Percentiles rank a stretch among this genome's conserved stretches.
phyloP scores from a whole-genome alignment of 1,140 invertebrate species.

The Mercenaria mercenaria region DNA sequence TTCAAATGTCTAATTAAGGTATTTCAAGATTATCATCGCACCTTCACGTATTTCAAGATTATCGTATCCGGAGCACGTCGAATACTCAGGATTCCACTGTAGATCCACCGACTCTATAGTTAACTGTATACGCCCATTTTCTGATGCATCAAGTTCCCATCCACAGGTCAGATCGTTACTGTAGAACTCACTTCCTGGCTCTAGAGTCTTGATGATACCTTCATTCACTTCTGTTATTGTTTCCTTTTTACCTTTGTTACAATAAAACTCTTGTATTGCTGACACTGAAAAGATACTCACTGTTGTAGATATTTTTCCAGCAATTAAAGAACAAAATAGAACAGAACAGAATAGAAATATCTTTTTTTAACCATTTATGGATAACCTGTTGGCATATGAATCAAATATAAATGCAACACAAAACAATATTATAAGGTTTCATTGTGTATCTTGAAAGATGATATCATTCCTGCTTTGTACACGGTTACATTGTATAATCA shows the following conservation, averaged over 20 bases:
- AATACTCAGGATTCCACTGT: constrained; percentile 56
- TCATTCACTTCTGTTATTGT: constrained; percentile 50
- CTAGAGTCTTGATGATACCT: constrained; percentile 67
- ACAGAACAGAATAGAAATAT: too few relatives aligned
- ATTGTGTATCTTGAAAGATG: too few relatives aligned
- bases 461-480: too few relatives aligned
- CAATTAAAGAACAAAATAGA: neutral
- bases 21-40: too few relatives aligned
- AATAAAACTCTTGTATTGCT: constrained; percentile 44
- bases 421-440: too few relatives aligned
- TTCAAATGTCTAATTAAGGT: too few relatives aligned
- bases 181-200: constrained; percentile 47
- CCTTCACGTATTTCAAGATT: constrained; percentile 68
- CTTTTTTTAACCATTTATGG: too few relatives aligned
- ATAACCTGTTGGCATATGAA: too few relatives aligned
- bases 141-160: constrained; percentile 67
- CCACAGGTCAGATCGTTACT: constrained; percentile 66
- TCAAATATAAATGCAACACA: too few relatives aligned
- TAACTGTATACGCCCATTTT: constrained; percentile 52
- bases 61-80: constrained; percentile 69
- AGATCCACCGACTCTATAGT: constrained; percentile 47
- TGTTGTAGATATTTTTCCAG: neutral
- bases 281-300: neutral
- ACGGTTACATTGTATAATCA: too few relatives aligned
- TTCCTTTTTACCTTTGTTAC: constrained; percentile 37